Conservation (phyloP, 2,797 vertebrate species). For the Pterois miles region DNA sequence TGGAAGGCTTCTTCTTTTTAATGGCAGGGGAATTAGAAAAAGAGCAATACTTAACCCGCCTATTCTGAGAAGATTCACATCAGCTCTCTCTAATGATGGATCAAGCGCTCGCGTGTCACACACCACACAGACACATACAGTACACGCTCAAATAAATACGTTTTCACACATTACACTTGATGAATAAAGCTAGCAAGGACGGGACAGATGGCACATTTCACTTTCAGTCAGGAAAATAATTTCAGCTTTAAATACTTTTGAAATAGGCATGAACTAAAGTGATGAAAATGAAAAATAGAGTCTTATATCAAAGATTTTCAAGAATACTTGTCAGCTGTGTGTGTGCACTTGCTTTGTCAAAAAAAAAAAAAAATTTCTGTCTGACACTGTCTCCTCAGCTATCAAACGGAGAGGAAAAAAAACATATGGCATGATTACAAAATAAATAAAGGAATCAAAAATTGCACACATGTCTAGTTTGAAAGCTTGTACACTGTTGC, state of each 20-base stretch:
- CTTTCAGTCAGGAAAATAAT: not conserved
- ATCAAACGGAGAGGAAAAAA: not conserved
- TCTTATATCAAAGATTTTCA: not conserved
- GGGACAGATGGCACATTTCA: constrained; percentile 1
- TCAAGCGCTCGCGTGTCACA: constrained; percentile 32
- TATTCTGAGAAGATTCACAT: constrained; percentile 66
- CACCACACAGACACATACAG: constrained; percentile 1
- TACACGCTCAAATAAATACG: not conserved
- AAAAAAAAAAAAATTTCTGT: not conserved
- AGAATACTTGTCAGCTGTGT: not conserved
- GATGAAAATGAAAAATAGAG: not conserved
- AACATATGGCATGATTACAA: not conserved
- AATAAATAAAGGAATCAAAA: not conserved
- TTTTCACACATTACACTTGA: not conserved
- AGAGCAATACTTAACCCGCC: constrained; percentile 59
- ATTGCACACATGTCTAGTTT: not conserved
- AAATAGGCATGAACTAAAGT: not conserved
- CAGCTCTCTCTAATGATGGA: constrained; percentile 64
- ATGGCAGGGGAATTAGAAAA: constrained; percentile 55
- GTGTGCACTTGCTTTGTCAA: not conserved
- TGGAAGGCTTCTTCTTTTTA: constrained; percentile 66
- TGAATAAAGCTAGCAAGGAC: not conserved
- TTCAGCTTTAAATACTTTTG: not conserved
- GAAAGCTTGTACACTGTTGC: not conserved
- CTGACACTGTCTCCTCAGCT: not conserved